Evolutionary conservation across 1,140 invertebrate genomes (phyloP), one percentile per base, ranked within the genome.

Genomic region (Tetramorium alpestre): DNA sequence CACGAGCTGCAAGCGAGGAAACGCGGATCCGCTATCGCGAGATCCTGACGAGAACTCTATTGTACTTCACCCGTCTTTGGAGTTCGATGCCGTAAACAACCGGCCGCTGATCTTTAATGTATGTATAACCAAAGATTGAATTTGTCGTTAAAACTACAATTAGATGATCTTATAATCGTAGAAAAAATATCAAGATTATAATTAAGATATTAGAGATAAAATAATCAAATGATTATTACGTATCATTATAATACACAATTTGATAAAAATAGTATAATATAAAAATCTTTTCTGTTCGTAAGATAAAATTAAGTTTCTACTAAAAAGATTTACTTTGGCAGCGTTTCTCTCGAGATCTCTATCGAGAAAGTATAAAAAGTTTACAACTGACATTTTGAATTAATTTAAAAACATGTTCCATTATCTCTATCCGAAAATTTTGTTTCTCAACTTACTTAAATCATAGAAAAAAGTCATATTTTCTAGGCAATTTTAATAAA

Each of bases 1-100:
- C 25, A 49, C 54, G 44, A 41, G 25, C 8, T 28, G 62, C 51
- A n/a, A 69, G 60, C 54, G 65, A 67, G 75, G 54, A 80, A 64
- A 77, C 62, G 81, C 47, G 41, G 13, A 62, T 25, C n/a, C 8
- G 78, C 85, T 81, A 75, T 64, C 84, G 78, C 18, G 47, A 78
- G 41, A 44, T 25, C 22, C 41, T 22, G 22, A 81, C 47, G 62
- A 44, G 18, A 80, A n/a, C 41, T 65, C 18, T 51, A 25, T 64
- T 44, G 11, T 60, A 54, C 58, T 41, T 72, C 25, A 10, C 25
- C 11, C 25, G 11, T 75, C 18, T 62, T 7, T 60, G 7, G 18
- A 67, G 41, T n/a, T 38, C n/a, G 10, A 11, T 49, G n/a, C 11
- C 58, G 8, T 54, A 10, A 58, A 58, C 22, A 28, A 56, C 33